These are phyloP conservation scores for Sebastes umbrosus DNA, from an alignment of 2,797 vertebrate species.

Conservation along the genomic window DNA sequence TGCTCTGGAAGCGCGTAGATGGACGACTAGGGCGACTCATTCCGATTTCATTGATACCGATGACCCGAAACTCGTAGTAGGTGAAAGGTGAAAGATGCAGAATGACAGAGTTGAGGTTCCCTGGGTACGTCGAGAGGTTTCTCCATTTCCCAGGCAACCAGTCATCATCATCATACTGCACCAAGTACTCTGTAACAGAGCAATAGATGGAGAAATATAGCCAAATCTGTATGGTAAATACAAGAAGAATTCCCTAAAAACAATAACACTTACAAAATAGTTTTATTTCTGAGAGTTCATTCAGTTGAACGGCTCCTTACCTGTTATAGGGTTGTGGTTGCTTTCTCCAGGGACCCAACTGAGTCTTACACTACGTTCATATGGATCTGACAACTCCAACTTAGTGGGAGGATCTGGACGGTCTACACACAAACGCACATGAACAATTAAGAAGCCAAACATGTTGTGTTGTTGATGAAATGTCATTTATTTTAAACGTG, in stretches of 20 bases:
- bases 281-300: neutral
- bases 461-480: neutral
- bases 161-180: constrained; percentile 95
- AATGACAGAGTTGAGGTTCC: constrained; percentile 89
- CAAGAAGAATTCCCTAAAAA: neutral
- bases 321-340: constrained; percentile 95
- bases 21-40: constrained; percentile 90
- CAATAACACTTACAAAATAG: neutral
- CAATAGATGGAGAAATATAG: neutral
- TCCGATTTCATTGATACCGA: constrained; percentile 91
- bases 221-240: neutral
- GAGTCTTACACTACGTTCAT: constrained; percentile 90
- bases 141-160: constrained; percentile 91
- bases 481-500: neutral
- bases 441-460: neutral
- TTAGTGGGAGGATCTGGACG: constrained; percentile 90
- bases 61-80: constrained; percentile 94
- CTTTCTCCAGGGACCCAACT: constrained; percentile 92
- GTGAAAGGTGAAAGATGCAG: constrained; percentile 91
- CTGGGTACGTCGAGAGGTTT: constrained; percentile 91
- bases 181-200: constrained; percentile 85
- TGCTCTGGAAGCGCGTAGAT: constrained; percentile 91
- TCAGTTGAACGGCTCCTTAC: constrained; percentile 62
- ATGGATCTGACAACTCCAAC: constrained; percentile 91
- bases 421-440: constrained; percentile 72